Percentiles rank a stretch among this genome's conserved stretches.
phyloP scores from a whole-genome alignment of 1,140 invertebrate species.

The Leptopilina clavipes region DNA sequence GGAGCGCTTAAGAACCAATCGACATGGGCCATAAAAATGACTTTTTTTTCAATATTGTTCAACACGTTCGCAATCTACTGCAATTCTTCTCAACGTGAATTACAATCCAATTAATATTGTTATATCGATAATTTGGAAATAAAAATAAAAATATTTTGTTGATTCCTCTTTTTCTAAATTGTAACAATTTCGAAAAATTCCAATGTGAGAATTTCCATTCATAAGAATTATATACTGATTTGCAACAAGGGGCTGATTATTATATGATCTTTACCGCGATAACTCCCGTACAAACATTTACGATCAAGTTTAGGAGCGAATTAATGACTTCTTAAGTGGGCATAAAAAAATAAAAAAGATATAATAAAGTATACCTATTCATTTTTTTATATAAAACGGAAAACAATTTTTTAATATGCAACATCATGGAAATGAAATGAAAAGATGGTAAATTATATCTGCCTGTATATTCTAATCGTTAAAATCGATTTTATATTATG shows the following conservation, averaged over 20 bases:
- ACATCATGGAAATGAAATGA: not conserved
- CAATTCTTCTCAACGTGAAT: not conserved
- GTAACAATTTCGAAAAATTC: constrained; percentile 24
- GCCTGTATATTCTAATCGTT: not conserved
- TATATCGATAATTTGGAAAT: no score
- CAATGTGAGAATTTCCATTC: constrained; percentile 30
- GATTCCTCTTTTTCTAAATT: no score
- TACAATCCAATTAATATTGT: no score
- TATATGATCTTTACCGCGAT: constrained; percentile 5
- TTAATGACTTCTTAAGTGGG: constrained; percentile 23
- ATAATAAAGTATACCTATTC: not conserved
- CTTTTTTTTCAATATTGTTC: not conserved
- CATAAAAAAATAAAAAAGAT: constrained; percentile 8
- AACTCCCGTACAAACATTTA: constrained; percentile 26
- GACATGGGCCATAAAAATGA: constrained; percentile 56
- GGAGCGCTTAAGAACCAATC: constrained; percentile 56
- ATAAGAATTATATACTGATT: constrained; percentile 17
- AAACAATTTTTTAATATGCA: no score
- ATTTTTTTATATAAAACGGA: no score
- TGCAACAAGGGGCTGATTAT: constrained; percentile 9
- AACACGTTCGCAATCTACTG: not conserved
- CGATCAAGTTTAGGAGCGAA: constrained; percentile 20
- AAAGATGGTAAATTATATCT: not conserved
- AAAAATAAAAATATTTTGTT: no score
- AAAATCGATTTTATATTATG: not conserved